Evolutionary conservation across 2,888 invertebrate genomes (phyloP), one percentile per base, ranked within the genome.

Genomic region (Conus canariensis): DNA sequence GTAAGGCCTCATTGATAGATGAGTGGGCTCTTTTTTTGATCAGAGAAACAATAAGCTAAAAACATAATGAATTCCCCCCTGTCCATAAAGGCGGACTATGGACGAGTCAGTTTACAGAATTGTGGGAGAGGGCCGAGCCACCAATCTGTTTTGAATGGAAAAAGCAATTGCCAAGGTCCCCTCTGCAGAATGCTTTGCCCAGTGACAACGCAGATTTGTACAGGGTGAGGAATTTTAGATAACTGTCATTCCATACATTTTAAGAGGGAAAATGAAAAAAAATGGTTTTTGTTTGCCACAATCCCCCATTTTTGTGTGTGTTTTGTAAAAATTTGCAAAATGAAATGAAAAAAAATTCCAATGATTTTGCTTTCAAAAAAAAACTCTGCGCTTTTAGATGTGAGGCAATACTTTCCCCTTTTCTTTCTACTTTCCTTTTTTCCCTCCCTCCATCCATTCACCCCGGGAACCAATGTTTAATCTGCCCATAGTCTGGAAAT

Each of bases 131-230:
- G 89, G 89, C 6, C 85, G 85, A 5, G 93, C 94, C 2, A 64
- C 88, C 85, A 93, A 93, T 87, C 94, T 91, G 91, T n/a, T 95
- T 95, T 91, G 59, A 90, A 64, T 95, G 70, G 93, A n/a, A n/a
- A 94, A 82, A 77, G 91, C 16, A 93, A 93, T 0, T 95, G 95
- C 91, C 88, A 94, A 0, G 90, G n/a, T n/a, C 95, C 67, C 91
- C 91, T 5, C 86, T 95, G 82, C 94, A 91, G 74, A 94, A 93
- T 87, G 92, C 92, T 19, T 90, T 95, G 3, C 80, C 90, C 2
- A 64, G 93, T 82, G 94, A 93, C 70, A 85, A 90, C 14, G 94
- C 93, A 2, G 90, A 91, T n/a, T 59, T 85, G 58, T 95, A 94
- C 90, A 90, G 30, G 58, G 95, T 95, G 91, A 92, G 93, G 12